These are phyloP conservation scores for Eriocheir sinensis DNA, from an alignment of 1,140 invertebrate species.

Conservation along the genomic window DNA sequence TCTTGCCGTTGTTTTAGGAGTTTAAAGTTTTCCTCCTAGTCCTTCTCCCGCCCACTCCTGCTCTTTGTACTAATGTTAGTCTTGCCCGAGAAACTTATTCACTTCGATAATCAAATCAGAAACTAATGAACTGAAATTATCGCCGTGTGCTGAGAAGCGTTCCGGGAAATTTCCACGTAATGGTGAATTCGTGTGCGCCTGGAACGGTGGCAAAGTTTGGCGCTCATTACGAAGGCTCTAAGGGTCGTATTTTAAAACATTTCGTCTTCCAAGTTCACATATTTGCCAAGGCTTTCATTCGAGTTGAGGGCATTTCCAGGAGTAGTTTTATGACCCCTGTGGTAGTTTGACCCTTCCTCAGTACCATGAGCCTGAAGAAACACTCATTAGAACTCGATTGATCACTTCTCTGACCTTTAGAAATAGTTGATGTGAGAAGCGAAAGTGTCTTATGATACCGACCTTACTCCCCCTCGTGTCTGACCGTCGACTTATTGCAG, in stretches of 20 bases:
- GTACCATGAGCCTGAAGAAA: too few species aligned
- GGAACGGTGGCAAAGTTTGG: background rate
- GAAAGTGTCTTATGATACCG: too few species aligned
- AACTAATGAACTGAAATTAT: background rate
- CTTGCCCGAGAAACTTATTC: background rate
- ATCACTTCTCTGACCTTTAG: too few species aligned
- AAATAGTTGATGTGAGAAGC: too few species aligned
- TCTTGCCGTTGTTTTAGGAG: background rate
- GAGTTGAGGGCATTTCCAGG: too few species aligned
- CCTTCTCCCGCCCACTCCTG: too few species aligned
- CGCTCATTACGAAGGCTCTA: background rate
- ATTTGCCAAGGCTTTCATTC: too few species aligned
- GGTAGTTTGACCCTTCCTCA: too few species aligned
- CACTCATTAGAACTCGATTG: too few species aligned
- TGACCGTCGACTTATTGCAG: background rate
- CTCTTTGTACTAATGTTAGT: conserved; percentile 6
- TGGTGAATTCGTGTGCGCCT: background rate
- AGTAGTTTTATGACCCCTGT: too few species aligned
- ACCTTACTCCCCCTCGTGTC: background rate
- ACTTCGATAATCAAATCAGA: background rate
- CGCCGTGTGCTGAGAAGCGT: background rate
- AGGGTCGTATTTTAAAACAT: too few species aligned
- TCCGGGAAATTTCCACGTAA: background rate
- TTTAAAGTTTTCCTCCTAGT: background rate
- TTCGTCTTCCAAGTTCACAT: too few species aligned